Base-by-base conservation (phyloP, 2,797 vertebrate species). In the Chaunax sp. region DNA sequence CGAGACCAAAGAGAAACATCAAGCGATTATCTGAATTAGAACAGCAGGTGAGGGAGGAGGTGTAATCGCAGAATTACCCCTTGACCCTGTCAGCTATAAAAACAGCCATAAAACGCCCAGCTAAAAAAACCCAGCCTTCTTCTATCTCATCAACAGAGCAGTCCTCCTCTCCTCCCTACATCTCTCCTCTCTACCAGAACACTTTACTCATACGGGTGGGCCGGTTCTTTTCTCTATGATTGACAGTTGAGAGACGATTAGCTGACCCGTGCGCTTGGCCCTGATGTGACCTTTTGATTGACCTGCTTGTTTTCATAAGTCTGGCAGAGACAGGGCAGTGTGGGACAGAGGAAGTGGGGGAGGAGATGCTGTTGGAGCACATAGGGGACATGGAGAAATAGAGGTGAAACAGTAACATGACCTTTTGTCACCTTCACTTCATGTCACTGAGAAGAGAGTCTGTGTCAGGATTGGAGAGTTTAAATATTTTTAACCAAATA, bases 241-340 rank as follows among this genome's bases (percentile, higher is more conserved):
- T 92, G 91, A 88, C 90, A 89, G 82, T 19, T 57, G 50, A 67
- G 76, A 80, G 68, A 61, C 35, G 79, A 85, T 64, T 77, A 71
- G 75, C 41, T 75, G 82, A 87, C 77, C 72, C n/a, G 35, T 73
- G 77, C 47, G 80, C 63, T 80, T 76, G 78, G 87, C 86, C 83
- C 69, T 11, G 22, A 69, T 0, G 28, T 69, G 78, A 88, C 82
- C 87, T 80, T 82, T 75, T 78, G 84, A 91, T 91, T 90, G 78
- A 75, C 49, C 81, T 87, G 87, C 82, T 91, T 91, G 84, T 91
- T 91, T 91, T 88, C 64, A 80, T 82, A 84, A 62, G 74, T 78
- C 77, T 79, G 65, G 47, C 74, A 65, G 61, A 79, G 75, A 79
- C 54, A 11, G 38, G 63, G 59, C 57, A 50, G 60, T 23, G 56